Conservation (phyloP, 2,888 invertebrate genomes). For the Blastobasis adustella region DNA sequence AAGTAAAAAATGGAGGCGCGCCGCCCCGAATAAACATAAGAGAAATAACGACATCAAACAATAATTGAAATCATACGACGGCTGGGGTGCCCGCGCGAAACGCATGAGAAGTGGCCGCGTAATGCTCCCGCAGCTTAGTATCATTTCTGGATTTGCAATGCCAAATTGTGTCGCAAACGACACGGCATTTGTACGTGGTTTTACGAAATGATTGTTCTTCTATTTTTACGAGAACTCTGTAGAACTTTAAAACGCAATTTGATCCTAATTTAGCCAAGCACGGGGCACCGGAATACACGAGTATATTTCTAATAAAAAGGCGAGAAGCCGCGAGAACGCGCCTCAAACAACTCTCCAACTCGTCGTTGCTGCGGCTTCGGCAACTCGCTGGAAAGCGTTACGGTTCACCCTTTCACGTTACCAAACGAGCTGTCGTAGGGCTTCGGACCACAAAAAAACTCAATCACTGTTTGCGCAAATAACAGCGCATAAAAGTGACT, state of each 20-base stretch:
- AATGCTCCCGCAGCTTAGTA: too few relatives aligned
- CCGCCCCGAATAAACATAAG: conserved; percentile 65
- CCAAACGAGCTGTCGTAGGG: conserved; percentile 16
- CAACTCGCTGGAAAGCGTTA: conserved; percentile 15
- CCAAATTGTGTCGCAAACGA: too few relatives aligned
- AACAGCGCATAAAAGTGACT: conserved; percentile 19
- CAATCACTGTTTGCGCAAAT: conserved; percentile 23
- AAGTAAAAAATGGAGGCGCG: conserved; percentile 60
- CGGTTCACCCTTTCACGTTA: conserved; percentile 22
- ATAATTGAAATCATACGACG: conserved; percentile 67
- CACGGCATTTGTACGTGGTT: conserved; percentile 1
- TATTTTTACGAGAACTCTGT: too few relatives aligned
- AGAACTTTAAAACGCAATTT: too few relatives aligned
- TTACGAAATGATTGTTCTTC: too few relatives aligned
- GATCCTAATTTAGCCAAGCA: too few relatives aligned
- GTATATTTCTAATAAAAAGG: too few relatives aligned
- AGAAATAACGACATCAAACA: conserved; percentile 70
- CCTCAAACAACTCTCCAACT: conserved; percentile 18
- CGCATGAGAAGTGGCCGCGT: conserved; percentile 17
- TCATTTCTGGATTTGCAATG: too few relatives aligned
- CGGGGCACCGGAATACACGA: too few relatives aligned
- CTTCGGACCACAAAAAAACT: conserved; percentile 15
- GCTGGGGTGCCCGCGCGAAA: conserved; percentile 36
- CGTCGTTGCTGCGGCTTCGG: conserved; percentile 27
- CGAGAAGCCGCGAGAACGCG: conserved; percentile 3